These are phyloP conservation scores for Oscheius sp. DNA, from an alignment of 2,888 invertebrate genomes.

Conservation along the genomic window DNA sequence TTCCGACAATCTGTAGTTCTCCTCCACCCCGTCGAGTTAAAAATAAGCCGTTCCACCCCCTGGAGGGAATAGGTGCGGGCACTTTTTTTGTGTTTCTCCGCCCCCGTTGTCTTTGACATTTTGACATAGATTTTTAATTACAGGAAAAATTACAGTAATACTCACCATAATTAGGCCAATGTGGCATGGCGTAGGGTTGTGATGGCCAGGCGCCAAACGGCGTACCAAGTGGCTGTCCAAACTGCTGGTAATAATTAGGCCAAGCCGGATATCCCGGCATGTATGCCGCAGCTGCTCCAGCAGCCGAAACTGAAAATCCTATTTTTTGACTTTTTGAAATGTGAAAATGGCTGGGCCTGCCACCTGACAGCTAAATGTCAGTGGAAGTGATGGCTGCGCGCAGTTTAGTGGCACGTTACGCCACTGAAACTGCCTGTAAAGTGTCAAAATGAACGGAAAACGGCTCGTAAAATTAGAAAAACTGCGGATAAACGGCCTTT, in stretches of 20 bases:
- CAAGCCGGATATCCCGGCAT: slow-evolving; percentile 55
- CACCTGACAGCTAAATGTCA: slow-evolving; percentile 8
- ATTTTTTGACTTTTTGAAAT: too few species aligned
- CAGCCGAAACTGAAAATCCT: slow-evolving; percentile 17
- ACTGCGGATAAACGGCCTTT: too few species aligned
- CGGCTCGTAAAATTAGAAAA: too few species aligned
- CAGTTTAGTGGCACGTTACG: neutral
- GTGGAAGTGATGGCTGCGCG: neutral
- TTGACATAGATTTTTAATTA: neutral
- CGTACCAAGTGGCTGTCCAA: slow-evolving; percentile 60
- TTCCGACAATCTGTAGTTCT: too few species aligned
- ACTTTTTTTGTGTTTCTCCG: neutral
- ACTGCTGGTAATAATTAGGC: slow-evolving; percentile 58
- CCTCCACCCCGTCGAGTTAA: too few species aligned
- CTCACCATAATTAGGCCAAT: slow-evolving; percentile 67
- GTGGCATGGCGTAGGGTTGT: slow-evolving; percentile 60
- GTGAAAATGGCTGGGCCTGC: neutral
- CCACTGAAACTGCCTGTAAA: neutral
- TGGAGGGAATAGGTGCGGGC: slow-evolving; percentile 23
- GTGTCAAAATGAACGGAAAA: too few species aligned
- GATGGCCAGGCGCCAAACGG: slow-evolving; percentile 61
- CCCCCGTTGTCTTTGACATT: neutral
- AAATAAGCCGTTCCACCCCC: neutral
- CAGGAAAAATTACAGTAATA: slow-evolving; percentile 1
- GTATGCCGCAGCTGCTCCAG: slow-evolving; percentile 46